These are phyloP conservation scores for Tetraneura akinire DNA, from an alignment of 1,140 invertebrate genomes.

Conservation along the genomic window DNA sequence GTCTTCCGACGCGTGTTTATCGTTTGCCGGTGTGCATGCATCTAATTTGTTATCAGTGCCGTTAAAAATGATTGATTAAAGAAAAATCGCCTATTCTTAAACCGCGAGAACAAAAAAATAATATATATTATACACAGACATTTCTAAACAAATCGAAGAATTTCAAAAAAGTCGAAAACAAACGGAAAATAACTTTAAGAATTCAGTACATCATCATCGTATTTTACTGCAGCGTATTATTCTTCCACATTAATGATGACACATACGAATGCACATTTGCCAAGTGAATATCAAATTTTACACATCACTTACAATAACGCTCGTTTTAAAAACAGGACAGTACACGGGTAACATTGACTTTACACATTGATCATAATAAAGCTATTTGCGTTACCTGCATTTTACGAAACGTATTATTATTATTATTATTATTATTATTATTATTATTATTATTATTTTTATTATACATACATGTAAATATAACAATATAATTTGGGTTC, in stretches of 20 bases:
- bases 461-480: slow-evolving; percentile 5
- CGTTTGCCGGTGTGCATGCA: not conserved
- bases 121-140: not conserved
- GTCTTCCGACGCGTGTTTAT: not conserved
- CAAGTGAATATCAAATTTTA: slow-evolving; percentile 18
- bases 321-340: not conserved
- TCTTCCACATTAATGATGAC: not conserved
- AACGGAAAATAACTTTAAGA: not conserved
- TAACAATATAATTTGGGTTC: not conserved
- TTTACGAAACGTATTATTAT: slow-evolving; percentile 6
- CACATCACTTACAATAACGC: not conserved
- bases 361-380: not conserved
- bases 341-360: not conserved
- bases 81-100: too few species aligned
- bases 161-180: not conserved
- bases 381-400: not conserved
- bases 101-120: not conserved
- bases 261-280: not conserved
- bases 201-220: not conserved
- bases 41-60: not conserved
- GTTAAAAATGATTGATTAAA: too few species aligned
- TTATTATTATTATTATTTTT: too few species aligned
- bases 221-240: not conserved
- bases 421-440: too few species aligned
- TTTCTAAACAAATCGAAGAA: not conserved